These are phyloP conservation scores for Nematostella vectensis DNA, from an alignment of 92 coral and sea anemone genomes.

Conservation along the genomic window DNA sequence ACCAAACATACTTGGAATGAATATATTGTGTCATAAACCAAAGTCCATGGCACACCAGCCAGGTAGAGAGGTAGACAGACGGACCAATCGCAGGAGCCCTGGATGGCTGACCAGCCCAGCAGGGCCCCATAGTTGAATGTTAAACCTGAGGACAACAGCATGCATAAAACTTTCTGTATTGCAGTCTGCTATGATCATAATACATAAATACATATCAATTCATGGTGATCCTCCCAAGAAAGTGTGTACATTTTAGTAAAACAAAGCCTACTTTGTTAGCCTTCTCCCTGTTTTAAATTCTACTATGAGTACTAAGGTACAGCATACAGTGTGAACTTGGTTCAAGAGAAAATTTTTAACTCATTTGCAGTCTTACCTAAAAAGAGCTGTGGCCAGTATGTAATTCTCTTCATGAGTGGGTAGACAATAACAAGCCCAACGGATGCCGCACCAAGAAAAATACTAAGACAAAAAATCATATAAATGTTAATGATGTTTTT, in stretches of 20 bases:
- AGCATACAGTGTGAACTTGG: too few species aligned
- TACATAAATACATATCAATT: neutral
- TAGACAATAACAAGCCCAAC: conserved; percentile 65
- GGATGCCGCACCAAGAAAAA: conserved; percentile 70
- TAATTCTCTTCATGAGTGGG: conserved; percentile 87
- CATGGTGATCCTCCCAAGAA: neutral
- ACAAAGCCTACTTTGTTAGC: too few species aligned
- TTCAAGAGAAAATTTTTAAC: too few species aligned
- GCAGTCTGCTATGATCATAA: neutral
- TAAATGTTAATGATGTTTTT: neutral
- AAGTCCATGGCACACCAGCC: conserved; percentile 85
- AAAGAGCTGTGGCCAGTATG: conserved; percentile 90
- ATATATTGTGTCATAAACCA: conserved; percentile 88
- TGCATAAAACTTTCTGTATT: neutral
- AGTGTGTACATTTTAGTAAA: too few species aligned
- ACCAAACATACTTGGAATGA: conserved; percentile 71
- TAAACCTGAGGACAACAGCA: conserved; percentile 43
- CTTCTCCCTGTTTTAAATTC: too few species aligned
- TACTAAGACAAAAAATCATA: conserved; percentile 22
- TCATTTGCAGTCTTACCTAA: too few species aligned
- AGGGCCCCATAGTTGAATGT: conserved; percentile 94
- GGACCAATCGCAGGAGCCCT: conserved; percentile 95
- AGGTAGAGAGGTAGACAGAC: conserved; percentile 85
- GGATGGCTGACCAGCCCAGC: conserved; percentile 92
- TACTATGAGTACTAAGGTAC: too few species aligned